phyloP scores from a whole-genome alignment of 1,140 invertebrate genomes.

The Aleiodes sp. region DNA sequence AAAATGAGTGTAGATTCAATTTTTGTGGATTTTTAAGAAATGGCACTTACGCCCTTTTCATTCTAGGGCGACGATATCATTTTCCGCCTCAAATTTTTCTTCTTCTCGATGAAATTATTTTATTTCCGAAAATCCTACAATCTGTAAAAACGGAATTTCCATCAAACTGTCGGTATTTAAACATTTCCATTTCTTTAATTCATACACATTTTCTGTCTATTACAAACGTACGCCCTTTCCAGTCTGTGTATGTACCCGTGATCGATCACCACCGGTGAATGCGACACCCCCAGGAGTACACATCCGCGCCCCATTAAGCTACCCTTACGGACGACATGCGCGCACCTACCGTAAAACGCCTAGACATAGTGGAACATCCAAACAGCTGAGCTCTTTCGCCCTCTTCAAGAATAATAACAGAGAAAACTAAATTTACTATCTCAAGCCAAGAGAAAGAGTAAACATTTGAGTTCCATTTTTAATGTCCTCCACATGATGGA shows the following conservation, averaged over 20 bases:
- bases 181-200: no score
- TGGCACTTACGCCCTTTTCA: no score
- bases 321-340: constrained; percentile 52
- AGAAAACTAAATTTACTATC: no score
- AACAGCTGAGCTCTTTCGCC: constrained; percentile 35
- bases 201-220: no score
- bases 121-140: no score
- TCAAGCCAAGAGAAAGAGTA: neutral
- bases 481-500: neutral
- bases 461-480: neutral
- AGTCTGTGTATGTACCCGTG: constrained; percentile 55
- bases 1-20: no score
- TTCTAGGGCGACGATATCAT: no score
- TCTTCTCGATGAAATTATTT: no score
- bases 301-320: constrained; percentile 63
- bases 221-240: constrained; percentile 45
- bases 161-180: no score
- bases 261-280: constrained; percentile 62
- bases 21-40: no score
- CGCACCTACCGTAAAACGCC: constrained; percentile 46
- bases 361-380: constrained; percentile 21
- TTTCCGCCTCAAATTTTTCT: no score
- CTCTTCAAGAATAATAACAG: constrained; percentile 8
- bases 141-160: no score
- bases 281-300: constrained; percentile 59